These are phyloP conservation scores for Prionace glauca DNA, from an alignment of 2,797 vertebrate genomes.

Conservation along the genomic window DNA sequence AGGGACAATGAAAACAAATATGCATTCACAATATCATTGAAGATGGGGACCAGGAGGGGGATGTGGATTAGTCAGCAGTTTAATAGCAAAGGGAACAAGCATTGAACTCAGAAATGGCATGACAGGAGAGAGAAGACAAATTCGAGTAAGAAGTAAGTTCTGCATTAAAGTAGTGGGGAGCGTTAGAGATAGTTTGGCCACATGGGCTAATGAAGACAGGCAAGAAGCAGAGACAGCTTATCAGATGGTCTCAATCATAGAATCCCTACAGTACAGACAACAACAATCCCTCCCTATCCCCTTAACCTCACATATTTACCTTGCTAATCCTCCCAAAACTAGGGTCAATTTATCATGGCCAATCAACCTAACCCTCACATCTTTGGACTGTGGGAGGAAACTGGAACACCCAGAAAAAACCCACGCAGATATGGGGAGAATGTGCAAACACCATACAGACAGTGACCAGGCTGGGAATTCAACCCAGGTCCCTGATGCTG, in stretches of 20 bases:
- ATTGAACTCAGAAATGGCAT: not conserved
- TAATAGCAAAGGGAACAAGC: not conserved
- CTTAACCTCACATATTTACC: no score
- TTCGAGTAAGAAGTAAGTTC: not conserved
- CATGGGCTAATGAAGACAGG: not conserved
- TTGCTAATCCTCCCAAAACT: no score
- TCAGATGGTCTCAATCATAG: not conserved
- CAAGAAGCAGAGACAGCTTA: not conserved
- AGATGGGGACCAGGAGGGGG: not conserved
- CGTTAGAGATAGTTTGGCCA: not conserved
- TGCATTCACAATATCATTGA: not conserved
- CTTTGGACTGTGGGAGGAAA: no score
- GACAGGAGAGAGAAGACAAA: not conserved
- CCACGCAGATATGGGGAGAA: no score
- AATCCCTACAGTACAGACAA: no score
- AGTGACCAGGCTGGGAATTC: no score
- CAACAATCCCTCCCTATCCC: no score
- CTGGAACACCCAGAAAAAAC: no score
- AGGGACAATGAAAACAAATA: not conserved
- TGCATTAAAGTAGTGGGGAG: not conserved
- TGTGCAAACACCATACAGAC: no score
- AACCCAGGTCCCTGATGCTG: no score
- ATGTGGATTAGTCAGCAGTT: not conserved
- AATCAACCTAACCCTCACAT: no score
- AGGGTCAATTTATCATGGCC: no score